phyloP scores from a whole-genome alignment of 2,797 vertebrate genomes.

The Danio jaintianensis region DNA sequence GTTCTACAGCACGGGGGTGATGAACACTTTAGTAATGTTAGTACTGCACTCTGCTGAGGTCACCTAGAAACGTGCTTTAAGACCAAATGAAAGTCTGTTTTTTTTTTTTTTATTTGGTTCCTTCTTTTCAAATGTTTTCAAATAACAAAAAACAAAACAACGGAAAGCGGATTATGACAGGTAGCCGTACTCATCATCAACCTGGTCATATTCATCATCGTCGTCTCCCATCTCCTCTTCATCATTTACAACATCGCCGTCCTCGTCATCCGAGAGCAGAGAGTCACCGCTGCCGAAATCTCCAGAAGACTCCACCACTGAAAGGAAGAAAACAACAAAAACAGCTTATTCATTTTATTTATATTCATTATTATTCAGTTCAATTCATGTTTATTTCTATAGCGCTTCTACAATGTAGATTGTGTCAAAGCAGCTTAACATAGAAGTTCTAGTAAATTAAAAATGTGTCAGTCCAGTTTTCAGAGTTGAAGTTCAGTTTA shows the following conservation, averaged over 20 bases:
- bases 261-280: conserved; percentile 87
- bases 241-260: conserved; percentile 83
- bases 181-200: conserved; percentile 87
- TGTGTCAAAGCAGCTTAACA: too few species aligned
- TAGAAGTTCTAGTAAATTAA: too few species aligned
- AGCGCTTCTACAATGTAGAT: too few species aligned
- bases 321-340: background rate
- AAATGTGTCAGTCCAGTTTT: too few species aligned
- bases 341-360: background rate
- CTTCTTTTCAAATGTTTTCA: conserved; percentile 56
- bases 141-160: conserved; percentile 19
- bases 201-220: conserved; percentile 88
- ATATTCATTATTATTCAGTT: too few species aligned
- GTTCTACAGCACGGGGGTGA: conserved; percentile 81
- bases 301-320: conserved; percentile 89
- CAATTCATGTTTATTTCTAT: too few species aligned
- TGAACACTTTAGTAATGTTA: conserved; percentile 77
- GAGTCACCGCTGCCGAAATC: conserved; percentile 93
- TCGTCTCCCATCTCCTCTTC: conserved; percentile 86
- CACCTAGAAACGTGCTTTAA: conserved; percentile 86
- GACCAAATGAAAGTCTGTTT: conserved; percentile 72
- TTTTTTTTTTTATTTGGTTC: conserved; percentile 42
- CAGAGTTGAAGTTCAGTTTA: too few species aligned
- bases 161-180: conserved; percentile 78
- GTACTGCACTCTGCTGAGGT: conserved; percentile 78